phyloP scores from a whole-genome alignment of 2,797 vertebrate genomes.

The Argya squamiceps region DNA sequence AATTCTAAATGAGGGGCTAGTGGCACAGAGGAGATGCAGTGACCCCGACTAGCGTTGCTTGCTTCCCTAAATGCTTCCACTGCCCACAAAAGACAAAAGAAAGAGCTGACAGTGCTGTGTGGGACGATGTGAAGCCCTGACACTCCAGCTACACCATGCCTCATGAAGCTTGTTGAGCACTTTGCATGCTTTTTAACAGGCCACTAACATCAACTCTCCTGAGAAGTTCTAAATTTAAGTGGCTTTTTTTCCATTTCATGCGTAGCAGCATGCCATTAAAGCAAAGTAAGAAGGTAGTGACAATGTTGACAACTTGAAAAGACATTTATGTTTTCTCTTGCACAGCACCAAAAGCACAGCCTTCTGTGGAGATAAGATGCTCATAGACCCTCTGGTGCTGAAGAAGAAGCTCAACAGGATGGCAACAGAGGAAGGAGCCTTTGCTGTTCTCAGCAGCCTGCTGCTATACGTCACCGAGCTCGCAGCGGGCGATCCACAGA shows the following conservation, averaged over 20 bases:
- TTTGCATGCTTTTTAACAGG: constrained; percentile 55
- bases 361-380: constrained; percentile 24
- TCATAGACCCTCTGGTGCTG: constrained; percentile 73
- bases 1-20: neutral
- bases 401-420: constrained; percentile 82
- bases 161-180: constrained; percentile 22
- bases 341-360: constrained; percentile 54
- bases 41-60: rapidly evolving
- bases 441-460: constrained; percentile 85
- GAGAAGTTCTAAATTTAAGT: neutral
- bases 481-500: neutral
- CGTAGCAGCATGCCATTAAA: neutral
- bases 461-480: constrained; percentile 80
- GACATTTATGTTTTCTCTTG: constrained; percentile 75
- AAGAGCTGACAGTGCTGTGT: neutral
- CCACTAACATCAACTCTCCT: neutral
- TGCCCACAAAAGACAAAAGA: neutral
- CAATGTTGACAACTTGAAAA: constrained; percentile 49
- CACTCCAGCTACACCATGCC: neutral
- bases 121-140: neutral
- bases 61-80: neutral
- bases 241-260: constrained; percentile 18
- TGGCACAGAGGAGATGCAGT: neutral
- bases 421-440: constrained; percentile 72
- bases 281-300: neutral